phyloP scores from a whole-genome alignment of 2,888 invertebrate species.

The Cartodere bifasciata region DNA sequence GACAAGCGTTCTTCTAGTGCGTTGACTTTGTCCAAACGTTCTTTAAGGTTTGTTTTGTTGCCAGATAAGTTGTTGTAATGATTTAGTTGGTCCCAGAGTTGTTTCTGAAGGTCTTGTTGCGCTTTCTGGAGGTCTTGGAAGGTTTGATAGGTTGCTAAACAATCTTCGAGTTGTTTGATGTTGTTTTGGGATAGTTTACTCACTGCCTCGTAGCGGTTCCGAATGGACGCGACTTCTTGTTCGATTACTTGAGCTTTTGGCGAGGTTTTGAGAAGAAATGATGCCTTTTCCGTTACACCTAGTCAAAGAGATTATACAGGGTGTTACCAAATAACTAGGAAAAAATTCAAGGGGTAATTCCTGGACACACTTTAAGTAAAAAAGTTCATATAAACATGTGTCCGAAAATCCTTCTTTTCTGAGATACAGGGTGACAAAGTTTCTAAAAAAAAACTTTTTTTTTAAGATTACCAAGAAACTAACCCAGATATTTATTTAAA shows the following conservation, averaged over 20 bases:
- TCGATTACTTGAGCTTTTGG: constrained; percentile 50
- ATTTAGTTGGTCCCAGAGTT: constrained; percentile 77
- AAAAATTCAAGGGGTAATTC: no score
- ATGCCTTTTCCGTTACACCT: constrained; percentile 76
- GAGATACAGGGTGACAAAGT: no score
- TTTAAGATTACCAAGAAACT: no score
- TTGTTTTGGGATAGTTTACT: constrained; percentile 52
- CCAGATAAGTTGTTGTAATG: constrained; percentile 77
- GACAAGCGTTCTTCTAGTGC: constrained; percentile 68
- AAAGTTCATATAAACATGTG: no score
- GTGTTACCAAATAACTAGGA: no score
- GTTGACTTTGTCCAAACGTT: constrained; percentile 64
- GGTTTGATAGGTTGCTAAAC: constrained; percentile 70
- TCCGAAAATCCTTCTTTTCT: no score
- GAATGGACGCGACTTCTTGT: constrained; percentile 58
- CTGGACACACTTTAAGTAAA: no score
- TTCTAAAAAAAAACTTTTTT: no score
- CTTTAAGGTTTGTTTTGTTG: constrained; percentile 73
- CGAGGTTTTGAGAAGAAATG: constrained; percentile 49
- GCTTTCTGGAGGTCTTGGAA: constrained; percentile 77
- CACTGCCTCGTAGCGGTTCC: constrained; percentile 61
- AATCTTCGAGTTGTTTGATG: constrained; percentile 60
- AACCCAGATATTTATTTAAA: no score
- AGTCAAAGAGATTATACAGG: no score
- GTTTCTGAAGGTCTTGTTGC: constrained; percentile 82